Evolutionary conservation across 2,113 vertebrate species (phyloP).

Genomic region (Mionectes macconnelli): DNA sequence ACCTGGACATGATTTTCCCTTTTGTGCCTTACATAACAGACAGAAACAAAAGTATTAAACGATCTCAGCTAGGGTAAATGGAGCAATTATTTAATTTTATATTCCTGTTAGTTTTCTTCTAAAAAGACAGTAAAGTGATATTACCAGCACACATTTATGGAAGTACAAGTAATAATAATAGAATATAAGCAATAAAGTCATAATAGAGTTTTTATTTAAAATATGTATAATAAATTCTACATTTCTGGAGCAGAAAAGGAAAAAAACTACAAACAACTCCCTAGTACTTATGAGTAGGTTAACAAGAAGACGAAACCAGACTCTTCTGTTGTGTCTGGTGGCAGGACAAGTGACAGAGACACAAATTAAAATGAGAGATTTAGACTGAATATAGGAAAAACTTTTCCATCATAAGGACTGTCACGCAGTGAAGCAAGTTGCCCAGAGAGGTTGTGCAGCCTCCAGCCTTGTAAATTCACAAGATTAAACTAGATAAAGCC

Average conservation of each 20-base stretch:
- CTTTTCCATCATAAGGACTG: background rate
- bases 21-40: background rate
- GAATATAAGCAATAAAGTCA: background rate
- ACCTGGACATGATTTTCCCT: background rate
- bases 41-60: background rate
- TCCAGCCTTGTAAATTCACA: background rate
- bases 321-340: background rate
- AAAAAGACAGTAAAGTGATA: background rate
- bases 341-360: background rate
- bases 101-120: background rate
- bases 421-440: background rate
- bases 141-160: background rate
- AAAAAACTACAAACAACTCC: background rate
- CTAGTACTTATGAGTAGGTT: background rate
- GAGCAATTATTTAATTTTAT: background rate
- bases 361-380: background rate
- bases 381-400: background rate
- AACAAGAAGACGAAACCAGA: background rate
- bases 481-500: background rate
- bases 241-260: background rate
- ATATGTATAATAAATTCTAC: background rate
- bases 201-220: background rate
- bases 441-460: background rate
- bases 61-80: background rate
- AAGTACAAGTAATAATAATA: background rate